Percentiles rank a stretch among this genome's conserved stretches.
Evolutionary conservation across 1,140 invertebrate genomes (phyloP).

Genomic region (Ceratina japonica): DNA sequence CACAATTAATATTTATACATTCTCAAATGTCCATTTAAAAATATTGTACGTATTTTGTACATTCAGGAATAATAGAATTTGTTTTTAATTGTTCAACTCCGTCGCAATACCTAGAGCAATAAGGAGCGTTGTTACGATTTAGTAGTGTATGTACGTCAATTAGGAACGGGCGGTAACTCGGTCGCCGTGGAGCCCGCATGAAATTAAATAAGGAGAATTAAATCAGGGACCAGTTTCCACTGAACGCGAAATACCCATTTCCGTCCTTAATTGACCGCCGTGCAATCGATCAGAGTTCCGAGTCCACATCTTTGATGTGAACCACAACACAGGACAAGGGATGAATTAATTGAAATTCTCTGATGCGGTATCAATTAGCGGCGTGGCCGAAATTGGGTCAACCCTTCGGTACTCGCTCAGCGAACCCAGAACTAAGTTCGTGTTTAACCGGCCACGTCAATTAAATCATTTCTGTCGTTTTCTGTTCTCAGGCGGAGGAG

Average conservation of each 20-base stretch:
- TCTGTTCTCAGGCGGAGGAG: slow-evolving; percentile 88
- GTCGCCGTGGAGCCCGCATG: not conserved
- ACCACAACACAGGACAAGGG: not conserved
- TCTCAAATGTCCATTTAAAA: too few relatives aligned
- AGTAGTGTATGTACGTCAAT: not conserved
- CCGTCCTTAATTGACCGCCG: slow-evolving; percentile 7
- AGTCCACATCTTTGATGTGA: slow-evolving; percentile 8
- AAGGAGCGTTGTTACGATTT: too few relatives aligned
- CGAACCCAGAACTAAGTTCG: not conserved
- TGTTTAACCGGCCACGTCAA: too few relatives aligned
- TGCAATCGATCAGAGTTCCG: not conserved
- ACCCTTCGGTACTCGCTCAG: not conserved
- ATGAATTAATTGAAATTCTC: slow-evolving; percentile 60
- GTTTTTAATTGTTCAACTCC: too few relatives aligned
- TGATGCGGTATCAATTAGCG: slow-evolving; percentile 19
- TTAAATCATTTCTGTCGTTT: slow-evolving; percentile 30
- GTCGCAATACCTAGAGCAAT: too few relatives aligned
- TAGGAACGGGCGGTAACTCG: not conserved
- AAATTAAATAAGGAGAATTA: not conserved
- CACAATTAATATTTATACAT: too few relatives aligned
- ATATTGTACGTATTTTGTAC: too few relatives aligned
- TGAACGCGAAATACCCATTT: slow-evolving; percentile 1
- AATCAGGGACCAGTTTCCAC: not conserved
- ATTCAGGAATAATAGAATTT: too few relatives aligned
- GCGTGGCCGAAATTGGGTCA: slow-evolving; percentile 5